These are phyloP conservation scores for Coccyzus lansbergi DNA, from an alignment of 2,797 vertebrate genomes.

Conservation along the genomic window DNA sequence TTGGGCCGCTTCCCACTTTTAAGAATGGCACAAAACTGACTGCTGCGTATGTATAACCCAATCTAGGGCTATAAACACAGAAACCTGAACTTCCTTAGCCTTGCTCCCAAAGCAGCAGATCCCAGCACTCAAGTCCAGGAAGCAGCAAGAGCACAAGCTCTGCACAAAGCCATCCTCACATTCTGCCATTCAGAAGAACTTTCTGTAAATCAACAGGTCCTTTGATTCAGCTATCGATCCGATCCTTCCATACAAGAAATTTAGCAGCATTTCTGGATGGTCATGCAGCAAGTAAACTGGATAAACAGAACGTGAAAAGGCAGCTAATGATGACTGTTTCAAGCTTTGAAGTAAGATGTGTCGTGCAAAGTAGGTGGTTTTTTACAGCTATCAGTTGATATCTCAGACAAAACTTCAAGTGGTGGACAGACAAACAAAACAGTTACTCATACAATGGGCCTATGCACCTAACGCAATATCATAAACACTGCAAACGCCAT, in stretches of 20 bases:
- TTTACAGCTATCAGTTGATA: not conserved
- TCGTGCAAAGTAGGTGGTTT: not conserved
- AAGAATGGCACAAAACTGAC: not conserved
- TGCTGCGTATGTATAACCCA: not conserved
- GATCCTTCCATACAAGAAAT: not conserved
- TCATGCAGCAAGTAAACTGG: not conserved
- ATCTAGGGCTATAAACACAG: not conserved
- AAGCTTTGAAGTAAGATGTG: not conserved
- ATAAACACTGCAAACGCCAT: not conserved
- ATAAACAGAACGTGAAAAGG: not conserved
- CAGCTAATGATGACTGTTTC: not conserved
- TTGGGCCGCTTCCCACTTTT: not conserved
- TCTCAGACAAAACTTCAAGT: not conserved
- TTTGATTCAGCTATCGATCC: not conserved
- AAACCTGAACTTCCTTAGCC: slow-evolving; percentile 16
- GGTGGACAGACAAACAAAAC: not conserved
- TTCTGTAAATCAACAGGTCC: not conserved
- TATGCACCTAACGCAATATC: not conserved
- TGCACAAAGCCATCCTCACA: not conserved
- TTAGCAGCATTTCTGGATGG: not conserved
- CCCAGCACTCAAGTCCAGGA: not conserved
- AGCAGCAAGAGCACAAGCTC: not conserved
- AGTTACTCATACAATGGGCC: not conserved
- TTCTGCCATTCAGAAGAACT: not conserved
- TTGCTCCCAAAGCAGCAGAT: not conserved